These are phyloP conservation scores for Drosophila nasuta DNA, from an alignment of 1,140 invertebrate genomes.

Conservation along the genomic window DNA sequence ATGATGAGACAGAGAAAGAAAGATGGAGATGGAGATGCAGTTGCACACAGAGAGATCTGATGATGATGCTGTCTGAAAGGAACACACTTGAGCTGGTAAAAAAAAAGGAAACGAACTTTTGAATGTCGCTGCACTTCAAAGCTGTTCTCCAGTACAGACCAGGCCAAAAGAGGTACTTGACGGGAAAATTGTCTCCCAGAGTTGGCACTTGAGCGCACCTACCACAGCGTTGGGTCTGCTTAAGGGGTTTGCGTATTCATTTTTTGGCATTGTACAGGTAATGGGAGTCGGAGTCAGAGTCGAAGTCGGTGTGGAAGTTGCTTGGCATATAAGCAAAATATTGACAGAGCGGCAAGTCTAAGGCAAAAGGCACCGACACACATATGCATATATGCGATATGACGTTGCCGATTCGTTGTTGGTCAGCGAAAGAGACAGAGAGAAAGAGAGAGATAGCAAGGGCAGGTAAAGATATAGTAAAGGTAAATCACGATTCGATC, in stretches of 20 bases:
- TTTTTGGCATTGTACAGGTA: constrained; percentile 74
- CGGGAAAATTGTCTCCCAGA: constrained; percentile 64
- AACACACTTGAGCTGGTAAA: constrained; percentile 15
- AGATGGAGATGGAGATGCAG: not conserved
- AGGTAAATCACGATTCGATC: constrained; percentile 44
- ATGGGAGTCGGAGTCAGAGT: constrained; percentile 36
- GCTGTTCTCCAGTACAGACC: constrained; percentile 36
- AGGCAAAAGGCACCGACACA: constrained; percentile 69
- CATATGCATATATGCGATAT: constrained; percentile 62
- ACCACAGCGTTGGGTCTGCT: constrained; percentile 63
- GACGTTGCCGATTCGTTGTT: constrained; percentile 74
- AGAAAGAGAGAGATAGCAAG: not conserved
- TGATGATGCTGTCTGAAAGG: constrained; percentile 40
- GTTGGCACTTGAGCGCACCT: constrained; percentile 72
- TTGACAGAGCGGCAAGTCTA: constrained; percentile 79
- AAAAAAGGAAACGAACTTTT: constrained; percentile 39
- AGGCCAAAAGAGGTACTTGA: constrained; percentile 42
- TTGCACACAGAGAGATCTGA: not conserved
- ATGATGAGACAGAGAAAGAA: not conserved
- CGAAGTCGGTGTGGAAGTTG: constrained; percentile 6
- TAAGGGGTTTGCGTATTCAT: constrained; percentile 12
- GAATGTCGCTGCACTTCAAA: constrained; percentile 71
- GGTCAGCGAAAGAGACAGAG: constrained; percentile 8
- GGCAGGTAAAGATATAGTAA: constrained; percentile 40
- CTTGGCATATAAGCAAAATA: constrained; percentile 78